Base-by-base conservation (phyloP, 2,888 invertebrate genomes). In the Papilio gigon region DNA sequence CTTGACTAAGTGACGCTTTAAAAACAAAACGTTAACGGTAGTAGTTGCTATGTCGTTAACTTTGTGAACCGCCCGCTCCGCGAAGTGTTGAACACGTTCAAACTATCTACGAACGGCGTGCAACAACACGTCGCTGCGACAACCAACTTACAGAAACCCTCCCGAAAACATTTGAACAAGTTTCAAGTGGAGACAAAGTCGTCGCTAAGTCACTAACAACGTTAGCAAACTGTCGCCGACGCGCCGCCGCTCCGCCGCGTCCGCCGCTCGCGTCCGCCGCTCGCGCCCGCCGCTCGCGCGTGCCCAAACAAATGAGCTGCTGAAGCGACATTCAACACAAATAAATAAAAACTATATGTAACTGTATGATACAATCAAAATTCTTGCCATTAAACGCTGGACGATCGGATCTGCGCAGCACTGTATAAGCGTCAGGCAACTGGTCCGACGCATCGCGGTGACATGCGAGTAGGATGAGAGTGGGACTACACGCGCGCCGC, bases 211-310 rank as follows among this genome's bases (percentile, higher is more conserved):
- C 66, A 25, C 60, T 73, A 72, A 76, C 74, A 73, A 73, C 71
- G 73, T 76, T 72, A 75, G 56, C 67, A 70, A 72, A 73, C 70
- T 69, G 65, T 53, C 67, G 67, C 65, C 65, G 62, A 73, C 71
- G 71, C 30, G 47, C 53, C 67, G 74, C 74, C 75, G 74, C 71
- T 73, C n/a, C n/a, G n/a, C n/a, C n/a, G n/a, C n/a, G n/a, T n/a
- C n/a, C n/a, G n/a, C n/a, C n/a, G n/a, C n/a, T n/a, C n/a, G n/a
- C n/a, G n/a, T n/a, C n/a, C n/a, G n/a, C n/a, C n/a, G n/a, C n/a
- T n/a, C n/a, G n/a, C n/a, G n/a, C n/a, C n/a, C n/a, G n/a, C n/a
- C 20, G 58, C 53, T 58, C 12, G 14, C 11, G 37, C 37, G 59
- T n/a, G n/a, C n/a, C n/a, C n/a, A 25, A 17, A 37, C 9, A 37